Evolutionary conservation across 2,888 invertebrate genomes (phyloP).

Genomic region (Tricholauxania praeusta): DNA sequence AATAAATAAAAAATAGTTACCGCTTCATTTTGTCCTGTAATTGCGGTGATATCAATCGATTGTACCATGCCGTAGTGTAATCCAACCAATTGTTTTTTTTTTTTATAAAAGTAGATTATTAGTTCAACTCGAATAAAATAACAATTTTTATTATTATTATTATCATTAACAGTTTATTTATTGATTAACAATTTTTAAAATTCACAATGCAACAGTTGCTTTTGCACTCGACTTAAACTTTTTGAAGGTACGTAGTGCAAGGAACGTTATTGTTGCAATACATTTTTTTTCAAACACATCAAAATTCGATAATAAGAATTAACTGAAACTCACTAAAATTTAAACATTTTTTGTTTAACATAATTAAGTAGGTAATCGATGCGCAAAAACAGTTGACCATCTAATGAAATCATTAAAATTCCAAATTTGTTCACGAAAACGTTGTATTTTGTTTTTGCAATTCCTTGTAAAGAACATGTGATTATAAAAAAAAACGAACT

Average conservation of each 20-base stretch:
- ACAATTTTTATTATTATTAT: too few species aligned
- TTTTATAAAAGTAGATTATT: neutral
- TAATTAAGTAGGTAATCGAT: conserved; percentile 5
- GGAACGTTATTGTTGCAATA: neutral
- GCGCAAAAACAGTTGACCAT: conserved; percentile 20
- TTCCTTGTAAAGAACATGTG: conserved; percentile 7
- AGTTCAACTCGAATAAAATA: neutral
- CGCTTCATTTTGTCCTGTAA: conserved; percentile 63
- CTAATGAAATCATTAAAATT: conserved; percentile 25
- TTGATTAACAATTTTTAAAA: neutral
- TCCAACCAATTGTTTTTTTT: conserved; percentile 2
- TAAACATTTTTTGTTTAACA: neutral
- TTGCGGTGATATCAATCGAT: conserved; percentile 65
- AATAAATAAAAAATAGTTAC: conserved; percentile 48
- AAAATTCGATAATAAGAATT: neutral
- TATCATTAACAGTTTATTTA: too few species aligned
- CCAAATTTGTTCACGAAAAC: conserved; percentile 13
- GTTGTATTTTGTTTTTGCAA: conserved; percentile 15
- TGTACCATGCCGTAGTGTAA: conserved; percentile 60
- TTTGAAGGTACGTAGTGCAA: neutral
- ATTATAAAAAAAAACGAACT: neutral
- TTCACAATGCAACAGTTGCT: neutral
- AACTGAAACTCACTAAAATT: neutral
- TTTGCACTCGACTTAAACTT: neutral
- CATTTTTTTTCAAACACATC: neutral